Percentiles rank a stretch among this genome's conserved stretches.
Conservation (phyloP, 1,140 invertebrate genomes). For the Zaprionus lachaisei region DNA sequence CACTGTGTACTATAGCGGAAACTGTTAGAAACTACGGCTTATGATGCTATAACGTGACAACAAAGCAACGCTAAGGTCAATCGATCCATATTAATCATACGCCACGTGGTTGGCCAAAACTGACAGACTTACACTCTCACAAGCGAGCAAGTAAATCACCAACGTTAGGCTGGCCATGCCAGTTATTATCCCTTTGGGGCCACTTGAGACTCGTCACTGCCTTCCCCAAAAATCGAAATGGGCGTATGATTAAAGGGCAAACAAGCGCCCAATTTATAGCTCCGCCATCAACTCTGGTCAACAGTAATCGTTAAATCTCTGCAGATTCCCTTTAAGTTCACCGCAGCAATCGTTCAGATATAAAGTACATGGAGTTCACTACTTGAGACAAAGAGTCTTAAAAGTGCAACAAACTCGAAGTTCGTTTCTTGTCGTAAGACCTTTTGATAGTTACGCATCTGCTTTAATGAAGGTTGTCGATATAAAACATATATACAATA, state of each 20-base stretch:
- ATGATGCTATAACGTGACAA: not conserved
- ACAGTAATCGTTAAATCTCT: constrained; percentile 3
- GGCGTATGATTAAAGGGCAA: constrained; percentile 8
- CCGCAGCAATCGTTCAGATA: not conserved
- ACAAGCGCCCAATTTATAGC: not conserved
- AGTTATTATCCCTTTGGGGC: constrained; percentile 3
- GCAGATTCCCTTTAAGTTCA: not conserved
- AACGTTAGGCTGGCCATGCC: not conserved
- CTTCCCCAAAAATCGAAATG: not conserved
- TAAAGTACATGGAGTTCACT: not conserved
- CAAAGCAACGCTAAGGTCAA: not conserved
- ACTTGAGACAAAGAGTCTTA: not conserved
- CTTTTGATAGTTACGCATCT: not conserved
- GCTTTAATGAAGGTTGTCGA: not conserved
- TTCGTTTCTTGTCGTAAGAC: not conserved
- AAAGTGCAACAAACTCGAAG: not conserved
- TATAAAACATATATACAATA: too few relatives aligned
- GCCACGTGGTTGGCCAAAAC: not conserved
- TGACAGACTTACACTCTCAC: not conserved
- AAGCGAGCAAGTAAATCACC: constrained; percentile 16
- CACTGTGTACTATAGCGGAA: not conserved
- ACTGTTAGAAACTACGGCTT: not conserved
- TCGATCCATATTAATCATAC: constrained; percentile 13
- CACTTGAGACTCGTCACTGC: constrained; percentile 8
- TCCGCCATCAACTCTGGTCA: constrained; percentile 2